Base-by-base conservation (phyloP, 2,113 vertebrate species). In the Microcebus tavaratra region DNA sequence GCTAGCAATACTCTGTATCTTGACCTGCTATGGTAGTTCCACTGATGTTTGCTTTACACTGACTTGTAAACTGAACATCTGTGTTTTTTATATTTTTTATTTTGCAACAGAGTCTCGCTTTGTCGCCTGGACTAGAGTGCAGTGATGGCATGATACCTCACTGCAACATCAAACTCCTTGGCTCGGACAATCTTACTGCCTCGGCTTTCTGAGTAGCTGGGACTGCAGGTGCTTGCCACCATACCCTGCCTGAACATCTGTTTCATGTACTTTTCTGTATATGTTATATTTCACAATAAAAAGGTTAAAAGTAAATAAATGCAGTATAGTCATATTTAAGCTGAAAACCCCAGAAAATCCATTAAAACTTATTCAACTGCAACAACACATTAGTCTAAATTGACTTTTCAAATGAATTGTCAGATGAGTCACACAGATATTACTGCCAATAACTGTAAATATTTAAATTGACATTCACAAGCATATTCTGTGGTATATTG, bases 11-110 rank as follows among this genome's bases (percentile, higher is more conserved):
- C 73, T 83, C 10, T 76, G 8, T 72, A 73, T 94, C 85, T 72
- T 94, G 67, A 82, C 55, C 50, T 92, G 55, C 31, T 48, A 36
- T 48, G 61, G 39, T 31, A 96, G 86, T 93, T 90, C 34, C 48
- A 78, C 39, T 67, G 67, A 82, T 50, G 13, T 86, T 65, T 90
- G 18, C 12, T 70, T 63, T 90, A 76, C 18, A 75, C 61, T 76
- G 87, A 83, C 15, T 70, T 90, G 21, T 94, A 96, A 96, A 93
- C 27, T 90, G n/a, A 68, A 90, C 29, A 93, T 84, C 39, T 91
- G 80, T 93, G 63, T 3, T 36, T 17, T 55, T 50, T 25, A 82
- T 82, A 72, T 63, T 75, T 92, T 15, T 31, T 65, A 45, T 65
- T 65, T 34, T 14, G 29, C 13, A 31, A 31, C 31, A 67, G 31